phyloP scores from a whole-genome alignment of 2,113 vertebrate genomes.

The Bagarius yarrelli region DNA sequence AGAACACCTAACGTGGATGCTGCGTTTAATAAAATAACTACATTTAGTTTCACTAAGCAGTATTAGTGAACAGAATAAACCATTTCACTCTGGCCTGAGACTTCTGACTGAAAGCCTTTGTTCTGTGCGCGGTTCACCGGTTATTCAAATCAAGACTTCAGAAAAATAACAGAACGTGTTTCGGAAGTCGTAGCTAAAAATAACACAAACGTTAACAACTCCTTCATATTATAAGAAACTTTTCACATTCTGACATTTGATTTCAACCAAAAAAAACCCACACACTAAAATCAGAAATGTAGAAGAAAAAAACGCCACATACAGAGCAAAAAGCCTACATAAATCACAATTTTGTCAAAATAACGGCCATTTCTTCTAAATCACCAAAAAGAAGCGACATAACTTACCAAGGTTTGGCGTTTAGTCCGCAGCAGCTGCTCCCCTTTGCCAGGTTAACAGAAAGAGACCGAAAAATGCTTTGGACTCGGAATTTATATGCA shows the following conservation, averaged over 20 bases:
- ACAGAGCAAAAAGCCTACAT: accelerated
- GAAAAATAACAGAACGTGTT: not conserved
- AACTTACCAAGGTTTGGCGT: slow-evolving; percentile 70
- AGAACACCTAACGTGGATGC: not conserved
- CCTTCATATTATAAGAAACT: too few relatives aligned
- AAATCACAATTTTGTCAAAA: not conserved
- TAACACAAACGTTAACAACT: not conserved
- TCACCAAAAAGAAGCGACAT: not conserved
- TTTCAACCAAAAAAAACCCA: not conserved
- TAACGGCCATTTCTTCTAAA: too few relatives aligned
- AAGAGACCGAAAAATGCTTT: slow-evolving; percentile 67
- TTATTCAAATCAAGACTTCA: not conserved
- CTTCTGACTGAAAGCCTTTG: slow-evolving; percentile 60
- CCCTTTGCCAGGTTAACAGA: slow-evolving; percentile 80
- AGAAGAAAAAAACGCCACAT: too few relatives aligned
- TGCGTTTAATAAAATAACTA: not conserved
- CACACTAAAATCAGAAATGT: too few relatives aligned
- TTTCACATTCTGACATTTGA: not conserved
- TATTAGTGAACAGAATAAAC: too few relatives aligned
- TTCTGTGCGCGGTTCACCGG: slow-evolving; percentile 55
- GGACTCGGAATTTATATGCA: slow-evolving; percentile 69
- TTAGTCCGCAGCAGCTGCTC: slow-evolving; percentile 69
- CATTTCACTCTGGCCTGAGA: not conserved
- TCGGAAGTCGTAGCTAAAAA: too few relatives aligned
- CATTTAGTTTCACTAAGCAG: not conserved